Evolutionary conservation across 2,113 vertebrate genomes (phyloP).

Genomic region (Leptocoma aspasia): DNA sequence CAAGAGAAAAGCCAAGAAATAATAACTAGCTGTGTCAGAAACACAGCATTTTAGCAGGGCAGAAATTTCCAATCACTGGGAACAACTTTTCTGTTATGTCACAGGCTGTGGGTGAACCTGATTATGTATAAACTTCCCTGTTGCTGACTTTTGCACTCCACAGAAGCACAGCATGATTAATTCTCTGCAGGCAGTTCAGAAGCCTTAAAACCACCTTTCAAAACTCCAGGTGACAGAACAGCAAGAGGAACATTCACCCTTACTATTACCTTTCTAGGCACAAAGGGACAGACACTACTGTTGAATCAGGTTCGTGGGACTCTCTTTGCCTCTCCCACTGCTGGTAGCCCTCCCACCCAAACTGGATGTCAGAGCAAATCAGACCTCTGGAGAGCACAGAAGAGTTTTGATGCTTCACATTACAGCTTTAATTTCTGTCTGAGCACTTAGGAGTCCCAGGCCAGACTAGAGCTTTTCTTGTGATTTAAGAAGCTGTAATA

Average conservation of each 20-base stretch:
- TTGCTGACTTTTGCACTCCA: background rate
- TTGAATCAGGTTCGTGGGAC: accelerated
- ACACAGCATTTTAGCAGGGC: background rate
- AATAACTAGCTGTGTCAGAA: background rate
- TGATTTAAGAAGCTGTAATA: slow-evolving; percentile 30
- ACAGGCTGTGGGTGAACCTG: background rate
- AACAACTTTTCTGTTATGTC: background rate
- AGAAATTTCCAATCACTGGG: background rate
- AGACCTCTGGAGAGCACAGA: background rate
- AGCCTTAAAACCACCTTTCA: background rate
- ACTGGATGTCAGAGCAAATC: background rate
- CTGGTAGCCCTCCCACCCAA: background rate
- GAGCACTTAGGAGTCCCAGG: background rate
- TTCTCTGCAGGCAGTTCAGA: background rate
- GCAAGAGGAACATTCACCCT: background rate
- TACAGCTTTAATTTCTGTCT: slow-evolving; percentile 40
- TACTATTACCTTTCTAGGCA: background rate
- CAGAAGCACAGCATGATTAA: background rate
- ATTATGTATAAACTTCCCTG: background rate
- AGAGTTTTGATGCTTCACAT: background rate
- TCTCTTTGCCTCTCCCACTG: background rate
- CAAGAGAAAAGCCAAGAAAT: background rate
- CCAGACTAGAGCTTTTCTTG: slow-evolving; percentile 4
- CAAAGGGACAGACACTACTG: background rate
- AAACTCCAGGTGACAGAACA: background rate